These are phyloP conservation scores for Coluber constrictor DNA, from an alignment of 2,797 vertebrate species.

Conservation along the genomic window DNA sequence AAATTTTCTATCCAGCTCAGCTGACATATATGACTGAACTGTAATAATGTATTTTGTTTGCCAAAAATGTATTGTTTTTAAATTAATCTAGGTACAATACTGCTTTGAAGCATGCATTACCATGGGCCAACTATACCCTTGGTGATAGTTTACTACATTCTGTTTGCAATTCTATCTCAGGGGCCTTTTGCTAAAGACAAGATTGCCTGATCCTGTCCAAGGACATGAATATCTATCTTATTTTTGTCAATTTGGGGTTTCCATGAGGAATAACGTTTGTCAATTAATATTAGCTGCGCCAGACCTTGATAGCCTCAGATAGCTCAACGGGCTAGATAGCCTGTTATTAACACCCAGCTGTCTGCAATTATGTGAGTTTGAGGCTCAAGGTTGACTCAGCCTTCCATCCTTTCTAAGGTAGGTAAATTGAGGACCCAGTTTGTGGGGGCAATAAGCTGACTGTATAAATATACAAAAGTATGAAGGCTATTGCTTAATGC, in stretches of 20 bases:
- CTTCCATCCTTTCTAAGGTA: no score
- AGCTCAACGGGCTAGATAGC: no score
- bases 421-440: no score
- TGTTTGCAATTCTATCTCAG: not conserved
- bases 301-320: no score
- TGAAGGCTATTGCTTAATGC: no score
- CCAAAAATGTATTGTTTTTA: not conserved
- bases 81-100: not conserved
- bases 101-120: not conserved
- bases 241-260: not conserved
- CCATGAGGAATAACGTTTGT: not conserved
- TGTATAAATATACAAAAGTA: no score
- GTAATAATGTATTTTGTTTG: not conserved
- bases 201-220: not conserved
- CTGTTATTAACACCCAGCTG: no score
- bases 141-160: not conserved
- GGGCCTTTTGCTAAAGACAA: not conserved
- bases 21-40: not conserved
- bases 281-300: not conserved
- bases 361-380: no score
- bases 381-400: no score
- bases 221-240: not conserved
- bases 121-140: not conserved
- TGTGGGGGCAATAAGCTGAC: no score
- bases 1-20: not conserved